These are phyloP conservation scores for Botia almorhae DNA, from an alignment of 2,797 vertebrate species.

Conservation along the genomic window DNA sequence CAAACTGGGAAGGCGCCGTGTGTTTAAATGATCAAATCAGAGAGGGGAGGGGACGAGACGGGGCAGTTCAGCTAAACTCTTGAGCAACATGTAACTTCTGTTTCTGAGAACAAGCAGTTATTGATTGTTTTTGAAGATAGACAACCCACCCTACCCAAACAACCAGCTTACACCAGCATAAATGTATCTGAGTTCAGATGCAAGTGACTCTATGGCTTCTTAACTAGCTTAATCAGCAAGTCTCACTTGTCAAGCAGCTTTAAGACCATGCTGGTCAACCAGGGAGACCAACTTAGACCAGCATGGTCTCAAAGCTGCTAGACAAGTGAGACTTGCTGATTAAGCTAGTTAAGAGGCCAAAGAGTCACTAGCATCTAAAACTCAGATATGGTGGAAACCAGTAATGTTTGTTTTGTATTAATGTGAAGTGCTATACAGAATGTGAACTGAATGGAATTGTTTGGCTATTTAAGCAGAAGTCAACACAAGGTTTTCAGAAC, in stretches of 20 bases:
- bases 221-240: neutral
- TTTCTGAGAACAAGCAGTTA: slow-evolving; percentile 37
- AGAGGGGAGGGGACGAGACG: neutral
- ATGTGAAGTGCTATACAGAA: no score
- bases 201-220: neutral
- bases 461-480: no score
- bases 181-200: neutral
- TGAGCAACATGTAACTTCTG: slow-evolving; percentile 18
- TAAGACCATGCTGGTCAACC: neutral
- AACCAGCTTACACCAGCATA: neutral
- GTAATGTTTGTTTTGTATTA: neutral
- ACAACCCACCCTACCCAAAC: neutral
- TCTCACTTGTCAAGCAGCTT: neutral
- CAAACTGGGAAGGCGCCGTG: slow-evolving; percentile 52
- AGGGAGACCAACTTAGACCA: neutral
- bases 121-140: slow-evolving; percentile 18
- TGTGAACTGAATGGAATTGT: no score
- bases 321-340: neutral
- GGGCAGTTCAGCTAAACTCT: slow-evolving; percentile 12
- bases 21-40: slow-evolving; percentile 23
- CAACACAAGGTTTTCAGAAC: neutral
- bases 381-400: neutral
- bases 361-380: neutral
- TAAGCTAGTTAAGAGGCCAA: neutral
- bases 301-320: neutral